These are phyloP conservation scores for Rhegmatorhina hoffmannsi DNA, from an alignment of 2,113 vertebrate species.

Conservation along the genomic window DNA sequence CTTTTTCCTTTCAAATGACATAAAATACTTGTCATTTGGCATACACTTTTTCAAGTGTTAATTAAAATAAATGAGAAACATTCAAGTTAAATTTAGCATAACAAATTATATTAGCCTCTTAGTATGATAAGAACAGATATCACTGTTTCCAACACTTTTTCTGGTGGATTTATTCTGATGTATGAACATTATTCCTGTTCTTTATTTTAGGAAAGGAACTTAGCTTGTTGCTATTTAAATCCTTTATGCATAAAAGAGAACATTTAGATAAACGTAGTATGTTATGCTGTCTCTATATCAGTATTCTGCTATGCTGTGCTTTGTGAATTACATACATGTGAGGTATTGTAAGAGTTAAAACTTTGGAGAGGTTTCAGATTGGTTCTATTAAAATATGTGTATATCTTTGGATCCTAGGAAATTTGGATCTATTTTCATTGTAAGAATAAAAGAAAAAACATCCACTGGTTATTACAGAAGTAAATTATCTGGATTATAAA, in stretches of 20 bases:
- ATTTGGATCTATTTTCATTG: neutral
- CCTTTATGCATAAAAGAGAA: neutral
- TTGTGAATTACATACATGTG: neutral
- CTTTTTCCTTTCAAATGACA: neutral
- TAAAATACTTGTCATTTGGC: constrained; percentile 12
- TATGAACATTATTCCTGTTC: neutral
- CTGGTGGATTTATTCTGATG: neutral
- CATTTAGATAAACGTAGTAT: neutral
- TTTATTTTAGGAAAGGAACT: constrained; percentile 15
- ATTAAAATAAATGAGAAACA: constrained; percentile 62
- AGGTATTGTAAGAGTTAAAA: neutral
- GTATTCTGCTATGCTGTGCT: neutral
- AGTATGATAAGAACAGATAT: constrained; percentile 6
- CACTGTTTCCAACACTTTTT: constrained; percentile 35
- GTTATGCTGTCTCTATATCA: neutral
- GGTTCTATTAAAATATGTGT: neutral
- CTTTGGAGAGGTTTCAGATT: neutral
- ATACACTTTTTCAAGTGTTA: constrained; percentile 21
- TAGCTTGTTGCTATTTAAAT: neutral
- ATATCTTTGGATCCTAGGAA: neutral
- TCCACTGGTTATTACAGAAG: neutral
- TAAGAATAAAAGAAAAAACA: neutral
- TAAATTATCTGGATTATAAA: constrained; percentile 25
- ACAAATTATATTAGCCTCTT: constrained; percentile 38
- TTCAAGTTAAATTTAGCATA: constrained; percentile 60